Evolutionary conservation across 2,797 vertebrate genomes (phyloP), one percentile per base, ranked within the genome.

Genomic region (Gallinago nigripennis): DNA sequence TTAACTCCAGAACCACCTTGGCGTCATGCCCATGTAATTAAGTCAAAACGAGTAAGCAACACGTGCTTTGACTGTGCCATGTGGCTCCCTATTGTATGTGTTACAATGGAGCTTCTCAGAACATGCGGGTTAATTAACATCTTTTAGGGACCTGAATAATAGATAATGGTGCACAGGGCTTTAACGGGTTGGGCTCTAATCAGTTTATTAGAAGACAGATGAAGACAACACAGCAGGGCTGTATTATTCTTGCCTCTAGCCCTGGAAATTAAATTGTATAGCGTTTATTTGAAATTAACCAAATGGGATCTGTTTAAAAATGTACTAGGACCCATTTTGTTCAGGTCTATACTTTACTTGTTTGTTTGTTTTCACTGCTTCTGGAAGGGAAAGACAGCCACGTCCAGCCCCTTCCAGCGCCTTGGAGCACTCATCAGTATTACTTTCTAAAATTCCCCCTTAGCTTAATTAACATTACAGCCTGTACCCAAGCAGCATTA

Each of bases 171-270:
- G 84, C 75, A 92, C 46, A 90, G 92, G 95, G 94, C 91, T 96
- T 96, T 93, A 91, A 95, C 78, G 57, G 94, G 64, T 86, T 90
- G 91, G 91, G 94, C 96, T 97, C 96, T 98, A 98, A 97, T 98
- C 98, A 98, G 97, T 98, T 98, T 98, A 98, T 97, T 97, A 95
- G 83, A 88, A 98, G 95, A 97, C 96, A 96, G 97, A 96, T 95
- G 93, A 97, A 98, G 97, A 97, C 95, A 97, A 94, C 89, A 92
- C 95, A 97, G 97, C 95, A 56, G 82, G 96, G 92, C 95, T 97
- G 97, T 97, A 97, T 98, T 97, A 98, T 98, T 89, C 86, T 65
- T 92, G 81, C 53, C 35, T 89, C 73, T 80, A 83, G 71, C 84
- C 58, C 61, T 91, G 68, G 84, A 85, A 94, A 95, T 93, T 92